Evolutionary conservation across 2,888 invertebrate genomes (phyloP), one percentile per base, ranked within the genome.

Genomic region (Muschampia plurimacula): DNA sequence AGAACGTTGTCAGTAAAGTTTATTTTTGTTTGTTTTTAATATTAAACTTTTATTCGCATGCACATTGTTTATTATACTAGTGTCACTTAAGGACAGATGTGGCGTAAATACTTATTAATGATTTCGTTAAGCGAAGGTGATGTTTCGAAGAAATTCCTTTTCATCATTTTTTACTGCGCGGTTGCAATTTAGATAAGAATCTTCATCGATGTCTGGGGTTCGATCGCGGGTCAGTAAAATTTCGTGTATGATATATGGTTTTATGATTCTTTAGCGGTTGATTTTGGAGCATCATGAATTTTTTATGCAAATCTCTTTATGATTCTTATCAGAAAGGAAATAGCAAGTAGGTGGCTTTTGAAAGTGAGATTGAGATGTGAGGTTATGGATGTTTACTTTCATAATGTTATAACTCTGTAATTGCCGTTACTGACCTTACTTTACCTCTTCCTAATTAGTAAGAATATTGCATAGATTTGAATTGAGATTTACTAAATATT

Each of bases 71-170:
- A 75, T 75, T 78, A 70, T 75, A 71, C 72, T 75, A 74, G 69
- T 81, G 81, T 81, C 80, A 80, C 78, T 67, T 73, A 78, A 80
- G 79, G 82, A 79, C 77, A 79, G 76, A 77, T 77, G 77, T 74
- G 72, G 72, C 70, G 74, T 77, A 79, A 77, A 77, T 79, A 77
- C 74, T 74, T 77, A 77, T 77, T 76, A 76, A 79, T 76, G 77
- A 78, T 77, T 68, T 67, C 75, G 69, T 69, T 74, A 74, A 76
- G 71, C 68, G 76, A 72, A 74, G 67, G 59, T 75, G 72, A 70
- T 67, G 57, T 3, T 67, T 32, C 67, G 62, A 67, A 67, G 72
- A 15, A 32, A 57, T 28, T 28, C 28, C 49, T 57, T 72, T 67
- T 67, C 67, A 63, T 72, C 49, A 67, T 72, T 72, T 72, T 72